A percentile compares a stretch with the other conserved stretches of the same genome.
Evolutionary conservation across 2,113 vertebrate species (phyloP).

Genomic region (Rafetus swinhoei): DNA sequence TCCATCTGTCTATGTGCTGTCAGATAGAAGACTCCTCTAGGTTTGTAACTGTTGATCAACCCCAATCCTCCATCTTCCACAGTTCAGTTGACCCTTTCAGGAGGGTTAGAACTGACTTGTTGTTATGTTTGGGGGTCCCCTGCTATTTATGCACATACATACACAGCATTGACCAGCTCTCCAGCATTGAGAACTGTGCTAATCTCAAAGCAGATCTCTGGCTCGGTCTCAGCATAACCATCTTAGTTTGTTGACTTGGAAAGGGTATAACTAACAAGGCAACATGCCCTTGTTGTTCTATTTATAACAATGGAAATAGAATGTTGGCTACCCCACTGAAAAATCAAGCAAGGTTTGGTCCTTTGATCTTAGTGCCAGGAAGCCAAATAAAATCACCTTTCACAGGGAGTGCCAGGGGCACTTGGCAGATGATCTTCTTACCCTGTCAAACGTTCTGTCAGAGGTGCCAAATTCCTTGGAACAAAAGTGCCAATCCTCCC

Average conservation of each 20-base stretch:
- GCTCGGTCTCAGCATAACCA: constrained; percentile 56
- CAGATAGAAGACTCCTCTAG: neutral
- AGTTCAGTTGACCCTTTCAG: neutral
- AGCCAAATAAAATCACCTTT: constrained; percentile 70
- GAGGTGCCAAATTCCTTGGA: constrained; percentile 26
- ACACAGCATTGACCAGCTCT: neutral
- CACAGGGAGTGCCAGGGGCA: constrained; percentile 47
- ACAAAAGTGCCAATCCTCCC: constrained; percentile 4
- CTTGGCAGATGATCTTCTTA: constrained; percentile 64
- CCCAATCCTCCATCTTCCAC: neutral
- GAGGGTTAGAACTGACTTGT: neutral
- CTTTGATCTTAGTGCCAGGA: constrained; percentile 77
- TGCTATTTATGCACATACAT: neutral
- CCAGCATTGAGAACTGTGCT: constrained; percentile 1
- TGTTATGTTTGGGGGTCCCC: neutral
- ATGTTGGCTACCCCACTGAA: constrained; percentile 30
- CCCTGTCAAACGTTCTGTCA: constrained; percentile 21
- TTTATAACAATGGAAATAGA: constrained; percentile 72
- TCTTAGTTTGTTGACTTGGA: constrained; percentile 38
- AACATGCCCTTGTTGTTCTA: constrained; percentile 67
- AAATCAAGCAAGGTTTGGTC: constrained; percentile 54
- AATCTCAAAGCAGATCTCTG: constrained; percentile 62
- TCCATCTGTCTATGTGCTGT: neutral
- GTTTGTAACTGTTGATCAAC: neutral
- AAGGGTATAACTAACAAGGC: constrained; percentile 56